Evolutionary conservation across 1,140 invertebrate genomes (phyloP).

Genomic region (Oncopeltus fasciatus): DNA sequence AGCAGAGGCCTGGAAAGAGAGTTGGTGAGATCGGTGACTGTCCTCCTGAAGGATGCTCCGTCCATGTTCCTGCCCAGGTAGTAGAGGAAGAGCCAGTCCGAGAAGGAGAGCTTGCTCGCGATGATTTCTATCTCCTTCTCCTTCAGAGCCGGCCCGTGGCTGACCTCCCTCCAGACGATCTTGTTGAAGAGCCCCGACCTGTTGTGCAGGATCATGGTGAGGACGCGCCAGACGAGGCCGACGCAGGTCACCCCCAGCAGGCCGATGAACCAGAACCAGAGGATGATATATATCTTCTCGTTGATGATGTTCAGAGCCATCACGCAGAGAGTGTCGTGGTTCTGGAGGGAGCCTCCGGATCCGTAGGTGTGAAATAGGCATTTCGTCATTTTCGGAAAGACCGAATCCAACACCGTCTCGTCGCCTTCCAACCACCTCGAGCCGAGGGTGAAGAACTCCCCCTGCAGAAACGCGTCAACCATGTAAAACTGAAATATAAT

Average conservation of each 20-base stretch:
- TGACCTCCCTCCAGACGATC: conserved; percentile 27
- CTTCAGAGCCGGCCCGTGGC: conserved; percentile 57
- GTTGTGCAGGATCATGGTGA: conserved; percentile 45
- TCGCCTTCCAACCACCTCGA: conserved; percentile 55
- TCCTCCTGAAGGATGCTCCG: not conserved
- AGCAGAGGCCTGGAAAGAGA: not conserved
- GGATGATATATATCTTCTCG: conserved; percentile 62
- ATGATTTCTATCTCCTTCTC: conserved; percentile 60
- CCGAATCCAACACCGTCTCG: conserved; percentile 29
- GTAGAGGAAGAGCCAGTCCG: conserved; percentile 86
- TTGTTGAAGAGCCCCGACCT: conserved; percentile 8
- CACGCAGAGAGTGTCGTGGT: conserved; percentile 51
- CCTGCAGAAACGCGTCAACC: conserved; percentile 58
- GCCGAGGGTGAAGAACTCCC: conserved; percentile 40
- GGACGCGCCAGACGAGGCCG: conserved; percentile 50
- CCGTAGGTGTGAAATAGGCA: conserved; percentile 40
- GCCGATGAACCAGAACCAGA: conserved; percentile 68
- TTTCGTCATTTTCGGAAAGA: conserved; percentile 31
- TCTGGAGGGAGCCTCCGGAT: conserved; percentile 40
- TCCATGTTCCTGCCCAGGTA: conserved; percentile 77
- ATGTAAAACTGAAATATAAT: conserved; percentile 40
- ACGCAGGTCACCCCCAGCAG: conserved; percentile 53
- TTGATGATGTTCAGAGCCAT: conserved; percentile 65
- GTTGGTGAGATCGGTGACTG: not conserved
- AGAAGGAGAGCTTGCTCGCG: conserved; percentile 65